phyloP scores from a whole-genome alignment of 2,888 invertebrate species.

The Epicampocera succincta region DNA sequence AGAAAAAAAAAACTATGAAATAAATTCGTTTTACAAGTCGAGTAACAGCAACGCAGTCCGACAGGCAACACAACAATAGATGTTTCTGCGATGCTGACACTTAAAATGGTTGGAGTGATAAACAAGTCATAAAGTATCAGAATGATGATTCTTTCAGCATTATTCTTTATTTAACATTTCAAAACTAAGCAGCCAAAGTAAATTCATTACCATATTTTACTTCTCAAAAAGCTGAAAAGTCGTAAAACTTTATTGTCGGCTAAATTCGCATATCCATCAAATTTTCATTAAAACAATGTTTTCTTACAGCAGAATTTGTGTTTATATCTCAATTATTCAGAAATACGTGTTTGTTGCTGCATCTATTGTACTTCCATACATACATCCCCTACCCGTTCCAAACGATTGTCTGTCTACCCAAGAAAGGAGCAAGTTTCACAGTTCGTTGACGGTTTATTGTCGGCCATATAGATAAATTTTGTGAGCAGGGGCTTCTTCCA shows the following conservation, averaged over 20 bases:
- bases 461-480: conserved; percentile 44
- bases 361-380: too few species aligned
- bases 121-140: conserved; percentile 41
- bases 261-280: conserved; percentile 64
- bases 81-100: not conserved
- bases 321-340: conserved; percentile 1
- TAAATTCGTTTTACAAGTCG: conserved; percentile 4
- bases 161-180: conserved; percentile 64
- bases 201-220: conserved; percentile 67
- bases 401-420: conserved; percentile 1
- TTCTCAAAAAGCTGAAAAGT: conserved; percentile 54
- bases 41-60: not conserved
- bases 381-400: not conserved
- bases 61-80: conserved; percentile 9
- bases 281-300: conserved; percentile 61
- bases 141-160: conserved; percentile 47
- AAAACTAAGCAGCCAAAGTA: conserved; percentile 59
- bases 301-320: conserved; percentile 19
- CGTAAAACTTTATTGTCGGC: conserved; percentile 66
- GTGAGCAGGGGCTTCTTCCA: not conserved
- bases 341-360: conserved; percentile 4
- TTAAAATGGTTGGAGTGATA: not conserved
- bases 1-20: conserved; percentile 22
- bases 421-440: conserved; percentile 27
- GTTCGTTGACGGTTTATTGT: conserved; percentile 41